Evolutionary conservation across 2,888 invertebrate species (phyloP), one percentile per base, ranked within the genome.

Genomic region (Drosophila mercatorum): DNA sequence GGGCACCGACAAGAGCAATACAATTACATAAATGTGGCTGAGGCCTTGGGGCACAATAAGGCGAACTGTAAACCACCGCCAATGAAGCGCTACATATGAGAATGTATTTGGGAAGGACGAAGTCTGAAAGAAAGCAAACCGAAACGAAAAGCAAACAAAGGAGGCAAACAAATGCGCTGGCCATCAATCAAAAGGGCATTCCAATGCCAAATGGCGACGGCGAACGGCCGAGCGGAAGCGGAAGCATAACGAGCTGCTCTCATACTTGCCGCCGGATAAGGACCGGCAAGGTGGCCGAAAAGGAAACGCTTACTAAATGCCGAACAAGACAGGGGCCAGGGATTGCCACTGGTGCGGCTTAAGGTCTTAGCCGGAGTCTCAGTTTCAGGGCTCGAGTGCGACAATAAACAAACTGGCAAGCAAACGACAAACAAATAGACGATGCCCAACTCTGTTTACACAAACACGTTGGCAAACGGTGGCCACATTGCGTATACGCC

Each of bases 401-500:
- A 86, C 89, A 83, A 83, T 88, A 85, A 82, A 82, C 80, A 86
- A 86, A 44, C 71, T 72, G 72, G 70, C 84, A 55, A 73, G 74
- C 88, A 88, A 83, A 85, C 86, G 74, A 73, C 86, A 73, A 88
- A 84, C 83, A 89, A 84, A 84, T 89, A 78, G 85, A 74, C 68
- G 88, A 74, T 89, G 72, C 69, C 70, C 88, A 81, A 81, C 71
- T 84, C 88, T 88, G 83, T 89, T 88, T 88, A 88, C 71, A 79
- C 90, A 84, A 88, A 88, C 88, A 84, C 73, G 67, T 71, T 71
- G 83, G 78, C 78, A 88, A 80, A 77, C 68, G 81, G 77, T 78
- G 72, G 79, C 81, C 81, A 77, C 87, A 80, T 86, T 83, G 87
- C 89, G 87, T 83, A 83, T 86, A 83, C 87, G 87, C 83, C 89